Evolutionary conservation across 2,888 invertebrate genomes (phyloP).

Genomic region (Melipona bicolor): DNA sequence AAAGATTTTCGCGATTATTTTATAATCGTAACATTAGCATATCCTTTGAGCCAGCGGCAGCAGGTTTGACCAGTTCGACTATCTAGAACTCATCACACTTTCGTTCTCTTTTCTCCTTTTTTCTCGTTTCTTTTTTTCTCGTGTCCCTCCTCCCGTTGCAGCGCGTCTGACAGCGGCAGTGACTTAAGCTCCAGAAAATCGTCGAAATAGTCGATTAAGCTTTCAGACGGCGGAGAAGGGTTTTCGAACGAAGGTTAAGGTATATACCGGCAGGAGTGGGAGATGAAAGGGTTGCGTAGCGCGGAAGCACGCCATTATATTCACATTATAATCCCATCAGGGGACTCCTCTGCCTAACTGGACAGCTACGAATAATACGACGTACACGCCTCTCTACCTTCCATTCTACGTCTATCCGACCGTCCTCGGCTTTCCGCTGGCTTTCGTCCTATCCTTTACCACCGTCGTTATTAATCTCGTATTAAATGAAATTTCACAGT

Average conservation of each 20-base stretch:
- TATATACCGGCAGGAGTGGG: conserved; percentile 42
- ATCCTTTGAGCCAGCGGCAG: conserved; percentile 22
- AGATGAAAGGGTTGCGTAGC: conserved; percentile 75
- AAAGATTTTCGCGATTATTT: conserved; percentile 41
- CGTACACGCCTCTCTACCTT: conserved; percentile 55
- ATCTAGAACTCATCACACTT: conserved; percentile 58
- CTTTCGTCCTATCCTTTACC: conserved; percentile 16
- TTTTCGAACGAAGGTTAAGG: conserved; percentile 51
- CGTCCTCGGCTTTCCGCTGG: conserved; percentile 23
- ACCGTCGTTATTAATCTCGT: conserved; percentile 50
- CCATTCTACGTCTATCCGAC: conserved; percentile 52
- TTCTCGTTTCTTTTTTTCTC: neutral
- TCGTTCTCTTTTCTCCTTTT: conserved; percentile 18
- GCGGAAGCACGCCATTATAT: conserved; percentile 82
- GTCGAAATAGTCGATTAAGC: conserved; percentile 57
- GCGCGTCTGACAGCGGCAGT: conserved; percentile 14
- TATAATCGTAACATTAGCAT: conserved; percentile 47
- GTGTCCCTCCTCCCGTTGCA: neutral
- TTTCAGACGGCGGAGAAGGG: conserved; percentile 52
- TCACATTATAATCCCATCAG: conserved; percentile 83
- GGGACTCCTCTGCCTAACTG: conserved; percentile 77
- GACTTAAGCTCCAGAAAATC: conserved; percentile 56
- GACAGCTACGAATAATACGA: conserved; percentile 76
- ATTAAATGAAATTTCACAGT: conserved; percentile 28
- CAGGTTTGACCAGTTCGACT: conserved; percentile 36